A percentile compares a stretch with the other conserved stretches of the same genome.
These are phyloP conservation scores for Gari tellinella DNA, from an alignment of 2,888 invertebrate genomes.

Conservation along the genomic window DNA sequence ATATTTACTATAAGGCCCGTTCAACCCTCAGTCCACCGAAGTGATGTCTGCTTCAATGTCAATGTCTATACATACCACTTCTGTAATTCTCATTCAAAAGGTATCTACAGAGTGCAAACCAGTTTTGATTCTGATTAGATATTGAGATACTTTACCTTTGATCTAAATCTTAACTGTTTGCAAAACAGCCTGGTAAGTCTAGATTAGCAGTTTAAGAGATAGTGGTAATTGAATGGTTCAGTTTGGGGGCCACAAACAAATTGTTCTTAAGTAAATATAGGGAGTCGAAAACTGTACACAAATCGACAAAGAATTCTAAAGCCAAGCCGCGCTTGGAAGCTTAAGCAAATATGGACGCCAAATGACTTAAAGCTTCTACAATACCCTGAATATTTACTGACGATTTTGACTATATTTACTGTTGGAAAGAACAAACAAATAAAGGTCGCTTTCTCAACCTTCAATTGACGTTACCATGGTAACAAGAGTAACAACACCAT, in stretches of 20 bases:
- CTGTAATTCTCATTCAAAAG: no score
- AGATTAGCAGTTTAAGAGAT: no score
- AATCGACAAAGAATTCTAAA: conserved; percentile 49
- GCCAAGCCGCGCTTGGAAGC: conserved; percentile 29
- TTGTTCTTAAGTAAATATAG: conserved; percentile 39
- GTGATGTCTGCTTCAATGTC: no score
- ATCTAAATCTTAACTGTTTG: no score
- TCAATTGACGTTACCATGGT: conserved; percentile 27
- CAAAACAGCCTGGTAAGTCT: no score
- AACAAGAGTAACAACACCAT: background rate
- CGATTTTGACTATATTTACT: conserved; percentile 47
- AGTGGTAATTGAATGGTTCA: no score
- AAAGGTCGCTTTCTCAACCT: conserved; percentile 18
- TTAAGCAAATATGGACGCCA: conserved; percentile 29
- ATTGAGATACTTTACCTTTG: no score
- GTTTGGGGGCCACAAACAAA: conserved; percentile 15
- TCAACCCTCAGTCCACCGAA: no score
- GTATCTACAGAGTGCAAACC: no score
- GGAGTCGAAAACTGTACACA: conserved; percentile 37
- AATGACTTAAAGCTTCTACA: conserved; percentile 37
- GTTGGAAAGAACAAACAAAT: conserved; percentile 46
- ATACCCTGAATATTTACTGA: conserved; percentile 40
- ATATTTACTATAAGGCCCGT: no score
- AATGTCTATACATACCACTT: no score
- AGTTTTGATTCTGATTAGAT: no score